A percentile compares a stretch with the other conserved stretches of the same genome.
phyloP scores from a whole-genome alignment of 30 jellyfish, hydroid and myxozoan species.

The Kudoa iwatai region DNA sequence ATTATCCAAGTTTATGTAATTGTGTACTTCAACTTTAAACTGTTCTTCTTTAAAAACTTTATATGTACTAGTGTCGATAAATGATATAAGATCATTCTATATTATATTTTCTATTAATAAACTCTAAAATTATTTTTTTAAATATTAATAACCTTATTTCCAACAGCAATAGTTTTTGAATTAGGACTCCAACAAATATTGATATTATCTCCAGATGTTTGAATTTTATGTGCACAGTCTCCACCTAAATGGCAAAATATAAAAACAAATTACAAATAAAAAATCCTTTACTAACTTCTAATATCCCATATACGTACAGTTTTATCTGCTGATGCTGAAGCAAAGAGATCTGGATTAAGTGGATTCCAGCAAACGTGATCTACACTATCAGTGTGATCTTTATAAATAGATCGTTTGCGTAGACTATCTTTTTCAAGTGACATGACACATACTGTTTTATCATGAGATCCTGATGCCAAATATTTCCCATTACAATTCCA shows the following conservation, averaged over 20 bases:
- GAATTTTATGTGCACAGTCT: too few relatives aligned
- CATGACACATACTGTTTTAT: slow-evolving; percentile 44
- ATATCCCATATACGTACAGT: slow-evolving; percentile 79
- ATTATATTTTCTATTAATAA: neutral
- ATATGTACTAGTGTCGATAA: slow-evolving; percentile 42
- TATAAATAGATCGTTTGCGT: slow-evolving; percentile 16
- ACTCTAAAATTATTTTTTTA: too few relatives aligned
- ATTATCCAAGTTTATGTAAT: too few relatives aligned
- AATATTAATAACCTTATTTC: slow-evolving; percentile 82
- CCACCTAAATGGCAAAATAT: slow-evolving; percentile 26
- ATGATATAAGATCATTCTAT: slow-evolving; percentile 55
- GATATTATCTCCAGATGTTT: slow-evolving; percentile 57
- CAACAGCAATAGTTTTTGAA: slow-evolving; percentile 79
- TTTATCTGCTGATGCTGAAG: slow-evolving; percentile 68
- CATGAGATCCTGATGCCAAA: slow-evolving; percentile 74
- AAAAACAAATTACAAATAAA: neutral
- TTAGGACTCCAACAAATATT: slow-evolving; percentile 80
- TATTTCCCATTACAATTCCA: slow-evolving; percentile 76
- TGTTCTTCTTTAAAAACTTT: slow-evolving; percentile 44
- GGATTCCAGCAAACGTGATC: slow-evolving; percentile 96
- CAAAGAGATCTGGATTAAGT: slow-evolving; percentile 32
- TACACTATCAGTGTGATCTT: slow-evolving; percentile 80
- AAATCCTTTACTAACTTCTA: slow-evolving; percentile 8
- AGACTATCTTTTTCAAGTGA: slow-evolving; percentile 51
- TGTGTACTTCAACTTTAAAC: slow-evolving; percentile 51